phyloP scores from a whole-genome alignment of 2,113 vertebrate genomes.

The Anoplopoma fimbria region DNA sequence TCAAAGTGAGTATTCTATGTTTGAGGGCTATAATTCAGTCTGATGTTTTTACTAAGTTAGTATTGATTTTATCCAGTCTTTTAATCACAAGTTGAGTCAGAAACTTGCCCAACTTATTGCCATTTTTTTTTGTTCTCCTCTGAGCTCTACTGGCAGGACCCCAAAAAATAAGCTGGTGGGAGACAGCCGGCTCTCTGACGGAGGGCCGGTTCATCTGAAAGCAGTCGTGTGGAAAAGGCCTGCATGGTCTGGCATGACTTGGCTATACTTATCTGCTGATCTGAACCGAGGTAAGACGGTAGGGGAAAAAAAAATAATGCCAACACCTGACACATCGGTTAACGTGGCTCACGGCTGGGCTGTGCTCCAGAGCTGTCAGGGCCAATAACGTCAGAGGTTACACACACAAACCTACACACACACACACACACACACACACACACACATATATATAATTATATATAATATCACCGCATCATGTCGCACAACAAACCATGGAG shows the following conservation, averaged over 20 bases:
- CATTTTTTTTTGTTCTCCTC: slow-evolving; percentile 13
- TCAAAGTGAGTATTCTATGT: neutral
- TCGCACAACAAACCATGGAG: neutral
- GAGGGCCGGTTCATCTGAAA: slow-evolving; percentile 11
- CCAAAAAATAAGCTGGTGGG: slow-evolving; percentile 5
- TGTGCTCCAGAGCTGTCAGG: slow-evolving; percentile 60
- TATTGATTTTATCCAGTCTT: neutral
- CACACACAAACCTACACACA: neutral
- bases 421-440: neutral
- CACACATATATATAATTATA: neutral
- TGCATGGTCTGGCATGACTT: slow-evolving; percentile 2
- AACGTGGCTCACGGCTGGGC: slow-evolving; percentile 49
- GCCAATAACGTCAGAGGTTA: slow-evolving; percentile 35
- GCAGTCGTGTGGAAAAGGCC: slow-evolving; percentile 31
- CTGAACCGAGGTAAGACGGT: slow-evolving; percentile 36
- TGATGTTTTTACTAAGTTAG: neutral
- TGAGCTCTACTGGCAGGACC: slow-evolving; percentile 22
- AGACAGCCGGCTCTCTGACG: slow-evolving; percentile 1
- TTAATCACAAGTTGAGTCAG: slow-evolving; percentile 2
- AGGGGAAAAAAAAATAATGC: slow-evolving; percentile 20
- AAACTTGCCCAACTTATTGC: slow-evolving; percentile 17
- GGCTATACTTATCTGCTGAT: slow-evolving; percentile 46
- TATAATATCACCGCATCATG: neutral
- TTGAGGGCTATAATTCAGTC: neutral
- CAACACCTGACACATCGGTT: slow-evolving; percentile 65